phyloP scores from a whole-genome alignment of 2,113 vertebrate genomes.

The Antechinus flavipes region DNA sequence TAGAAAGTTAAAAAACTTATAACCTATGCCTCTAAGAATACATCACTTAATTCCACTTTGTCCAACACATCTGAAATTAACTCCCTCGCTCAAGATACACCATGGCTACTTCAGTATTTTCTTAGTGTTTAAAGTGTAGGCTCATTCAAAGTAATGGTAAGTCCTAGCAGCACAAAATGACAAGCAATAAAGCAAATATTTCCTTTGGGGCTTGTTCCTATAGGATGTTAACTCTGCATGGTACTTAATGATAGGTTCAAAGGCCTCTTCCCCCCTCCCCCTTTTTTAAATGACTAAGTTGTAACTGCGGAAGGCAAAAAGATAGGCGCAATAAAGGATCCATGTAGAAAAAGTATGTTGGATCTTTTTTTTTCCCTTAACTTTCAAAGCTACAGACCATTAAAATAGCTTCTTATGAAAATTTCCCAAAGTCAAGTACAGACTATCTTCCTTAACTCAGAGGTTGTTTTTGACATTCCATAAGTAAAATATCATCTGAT shows the following conservation, averaged over 20 bases:
- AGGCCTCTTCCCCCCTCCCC: slow-evolving; percentile 24
- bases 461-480: slow-evolving; percentile 46
- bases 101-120: slow-evolving; percentile 73
- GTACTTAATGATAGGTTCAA: slow-evolving; percentile 38
- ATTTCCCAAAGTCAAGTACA: background rate
- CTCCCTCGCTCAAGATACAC: slow-evolving; percentile 76
- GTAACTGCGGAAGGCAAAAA: slow-evolving; percentile 55
- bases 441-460: slow-evolving; percentile 49
- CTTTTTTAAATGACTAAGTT: slow-evolving; percentile 67
- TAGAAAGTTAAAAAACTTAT: slow-evolving; percentile 46
- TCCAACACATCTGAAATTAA: slow-evolving; percentile 74
- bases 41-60: slow-evolving; percentile 69
- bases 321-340: slow-evolving; percentile 39
- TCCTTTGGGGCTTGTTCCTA: slow-evolving; percentile 70
- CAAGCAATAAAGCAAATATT: slow-evolving; percentile 76
- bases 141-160: slow-evolving; percentile 75
- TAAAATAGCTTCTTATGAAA: slow-evolving; percentile 37
- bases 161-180: slow-evolving; percentile 60
- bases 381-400: slow-evolving; percentile 52
- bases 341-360: slow-evolving; percentile 16
- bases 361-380: slow-evolving; percentile 29
- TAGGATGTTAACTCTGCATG: slow-evolving; percentile 69
- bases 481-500: slow-evolving; percentile 63
- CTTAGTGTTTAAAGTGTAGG: slow-evolving; percentile 71
- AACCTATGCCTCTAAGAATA: slow-evolving; percentile 66